phyloP scores from a whole-genome alignment of 2,888 invertebrate genomes.

The Xanthostigma xanthostigma region DNA sequence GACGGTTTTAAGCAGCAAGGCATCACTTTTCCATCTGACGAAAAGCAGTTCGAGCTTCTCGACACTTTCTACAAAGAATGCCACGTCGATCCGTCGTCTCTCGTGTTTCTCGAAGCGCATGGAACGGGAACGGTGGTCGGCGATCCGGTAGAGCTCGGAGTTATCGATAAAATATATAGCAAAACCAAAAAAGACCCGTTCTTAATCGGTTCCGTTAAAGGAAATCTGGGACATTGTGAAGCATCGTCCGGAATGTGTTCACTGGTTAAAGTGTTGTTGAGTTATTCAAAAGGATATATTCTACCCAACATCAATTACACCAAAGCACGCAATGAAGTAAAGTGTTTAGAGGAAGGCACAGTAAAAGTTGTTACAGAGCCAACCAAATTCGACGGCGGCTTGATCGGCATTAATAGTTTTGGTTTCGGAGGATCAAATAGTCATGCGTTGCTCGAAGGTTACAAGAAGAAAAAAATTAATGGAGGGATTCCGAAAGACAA shows the following conservation, averaged over 20 bases:
- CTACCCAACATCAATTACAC: slow-evolving; percentile 77
- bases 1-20: slow-evolving; percentile 27
- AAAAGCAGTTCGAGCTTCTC: slow-evolving; percentile 43
- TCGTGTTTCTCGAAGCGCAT: slow-evolving; percentile 79
- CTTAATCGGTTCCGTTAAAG: slow-evolving; percentile 80
- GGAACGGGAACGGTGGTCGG: slow-evolving; percentile 72
- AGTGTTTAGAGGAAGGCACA: slow-evolving; percentile 43
- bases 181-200: slow-evolving; percentile 57
- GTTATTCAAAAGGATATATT: slow-evolving; percentile 64
- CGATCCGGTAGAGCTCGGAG: slow-evolving; percentile 81
- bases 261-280: slow-evolving; percentile 53
- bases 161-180: slow-evolving; percentile 68
- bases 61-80: slow-evolving; percentile 53
- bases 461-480: slow-evolving; percentile 43
- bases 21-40: slow-evolving; percentile 26
- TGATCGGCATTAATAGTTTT: slow-evolving; percentile 78
- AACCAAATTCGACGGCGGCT: slow-evolving; percentile 54
- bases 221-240: slow-evolving; percentile 88
- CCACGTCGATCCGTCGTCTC: slow-evolving; percentile 46
- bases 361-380: slow-evolving; percentile 58
- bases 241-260: slow-evolving; percentile 73
- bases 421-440: slow-evolving; percentile 88
- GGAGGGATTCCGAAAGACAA: slow-evolving; percentile 45
- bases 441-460: slow-evolving; percentile 49
- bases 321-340: slow-evolving; percentile 33